These are phyloP conservation scores for Puffinus mauretanicus DNA, from an alignment of 2,113 vertebrate genomes.

Conservation along the genomic window DNA sequence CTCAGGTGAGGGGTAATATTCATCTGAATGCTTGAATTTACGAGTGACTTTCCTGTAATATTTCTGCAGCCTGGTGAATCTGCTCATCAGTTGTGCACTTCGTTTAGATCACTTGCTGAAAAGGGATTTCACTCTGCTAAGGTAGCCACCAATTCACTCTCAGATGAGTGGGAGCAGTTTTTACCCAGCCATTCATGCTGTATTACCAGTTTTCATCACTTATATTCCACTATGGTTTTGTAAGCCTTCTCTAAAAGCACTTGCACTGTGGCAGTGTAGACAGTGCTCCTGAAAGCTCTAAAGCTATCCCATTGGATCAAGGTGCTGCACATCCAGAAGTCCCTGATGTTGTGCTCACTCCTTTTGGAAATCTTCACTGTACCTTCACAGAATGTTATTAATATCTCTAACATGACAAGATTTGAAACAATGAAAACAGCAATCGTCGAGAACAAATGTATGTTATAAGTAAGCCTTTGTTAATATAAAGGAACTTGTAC, in stretches of 20 bases:
- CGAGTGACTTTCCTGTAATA: neutral
- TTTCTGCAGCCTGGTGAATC: neutral
- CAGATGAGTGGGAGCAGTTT: neutral
- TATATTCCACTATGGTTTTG: neutral
- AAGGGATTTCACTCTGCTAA: neutral
- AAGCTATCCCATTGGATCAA: neutral
- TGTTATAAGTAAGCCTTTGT: neutral
- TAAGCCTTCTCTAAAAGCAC: neutral
- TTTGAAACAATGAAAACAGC: neutral
- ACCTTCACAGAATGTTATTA: neutral
- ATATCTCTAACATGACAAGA: neutral
- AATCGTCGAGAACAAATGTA: neutral
- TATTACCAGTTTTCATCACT: neutral
- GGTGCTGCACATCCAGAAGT: neutral
- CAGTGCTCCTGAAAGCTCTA: neutral
- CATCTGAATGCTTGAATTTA: neutral
- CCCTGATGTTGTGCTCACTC: neutral
- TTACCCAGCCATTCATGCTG: neutral
- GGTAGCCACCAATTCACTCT: neutral
- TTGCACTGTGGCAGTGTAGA: neutral
- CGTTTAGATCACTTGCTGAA: neutral
- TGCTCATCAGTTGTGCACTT: neutral
- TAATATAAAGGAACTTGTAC: neutral
- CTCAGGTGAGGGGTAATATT: neutral
- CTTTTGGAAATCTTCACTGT: neutral